Evolutionary conservation across 2,797 vertebrate genomes (phyloP), one percentile per base, ranked within the genome.

Genomic region (Scyliorhinus canicula): DNA sequence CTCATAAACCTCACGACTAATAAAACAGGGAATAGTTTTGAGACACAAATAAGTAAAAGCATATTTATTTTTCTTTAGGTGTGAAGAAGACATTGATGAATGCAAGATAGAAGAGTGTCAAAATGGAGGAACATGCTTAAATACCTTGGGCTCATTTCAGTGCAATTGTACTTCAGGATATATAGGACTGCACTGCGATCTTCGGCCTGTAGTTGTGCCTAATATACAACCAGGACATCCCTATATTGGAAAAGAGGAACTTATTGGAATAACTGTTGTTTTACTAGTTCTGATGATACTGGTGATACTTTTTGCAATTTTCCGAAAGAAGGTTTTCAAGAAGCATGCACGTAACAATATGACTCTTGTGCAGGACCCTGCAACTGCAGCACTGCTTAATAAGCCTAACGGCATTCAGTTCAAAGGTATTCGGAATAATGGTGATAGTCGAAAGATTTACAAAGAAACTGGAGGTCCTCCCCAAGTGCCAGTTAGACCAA

Each of bases 171-270:
- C 98, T 0, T 97, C 97, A 0, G 99, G 99, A 95, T 99, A 97
- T 0, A 98, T 98, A 96, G 99, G 99, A 8, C 98, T 98, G 95
- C 97, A 98, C 95, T 99, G 99, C 69, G 97, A 98, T 63, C 97
- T 99, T 95, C 98, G 99, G 4, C 98, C 99, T 0, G 98, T 99
- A 2, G 97, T 99, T 0, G 99, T 99, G 65, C 99, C 99, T 0
- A 98, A 99, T 96, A 99, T 99, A 97, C 99, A 98, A 97, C 98
- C 99, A 0, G 99, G 99, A 14, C 98, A 99, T 95, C 97, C 98
- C 0, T 98, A 99, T 0, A 98, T 99, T 0, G 99, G 99, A 52
- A 99, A 99, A 95, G 99, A 99, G 96, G 99, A 99, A 96, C 96
- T 99, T 90, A 99, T 99, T 5, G 99, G 99, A 95, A 98, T 99